phyloP scores from a whole-genome alignment of 2,888 invertebrate genomes.

The Furcula furcula region DNA sequence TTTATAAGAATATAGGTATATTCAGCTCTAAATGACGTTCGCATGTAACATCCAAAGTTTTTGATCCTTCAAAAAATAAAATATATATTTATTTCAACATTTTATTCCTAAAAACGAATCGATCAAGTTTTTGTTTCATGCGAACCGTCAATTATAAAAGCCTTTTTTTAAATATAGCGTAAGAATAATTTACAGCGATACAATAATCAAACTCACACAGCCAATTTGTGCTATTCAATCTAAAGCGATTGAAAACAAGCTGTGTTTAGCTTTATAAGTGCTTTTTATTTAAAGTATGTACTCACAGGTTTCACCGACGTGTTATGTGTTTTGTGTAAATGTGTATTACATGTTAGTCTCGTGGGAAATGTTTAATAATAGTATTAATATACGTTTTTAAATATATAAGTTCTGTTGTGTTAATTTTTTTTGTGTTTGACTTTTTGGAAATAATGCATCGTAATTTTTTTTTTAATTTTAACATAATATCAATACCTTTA shows the following conservation, averaged over 20 bases:
- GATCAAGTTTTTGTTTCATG: conserved; percentile 15
- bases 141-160: conserved; percentile 10
- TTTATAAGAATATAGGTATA: too few species aligned
- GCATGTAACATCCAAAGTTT: too few species aligned
- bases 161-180: conserved; percentile 23
- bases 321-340: conserved; percentile 45
- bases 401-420: too few species aligned
- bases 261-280: conserved; percentile 43
- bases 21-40: too few species aligned
- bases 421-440: too few species aligned
- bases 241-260: conserved; percentile 42
- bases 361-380: conserved; percentile 41
- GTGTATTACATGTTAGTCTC: conserved; percentile 57
- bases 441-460: too few species aligned
- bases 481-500: conserved; percentile 2
- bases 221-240: conserved; percentile 21
- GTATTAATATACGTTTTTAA: too few species aligned
- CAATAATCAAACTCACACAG: conserved; percentile 17
- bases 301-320: conserved; percentile 66
- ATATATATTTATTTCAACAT: too few species aligned
- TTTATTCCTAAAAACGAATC: too few species aligned
- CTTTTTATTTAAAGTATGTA: conserved; percentile 46
- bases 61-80: too few species aligned
- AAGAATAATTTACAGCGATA: conserved; percentile 9
- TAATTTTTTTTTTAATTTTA: conserved; percentile 1